Evolutionary conservation across 92 coral and sea anemone genomes (phyloP).

Genomic region (Palythoa heliodiscus): DNA sequence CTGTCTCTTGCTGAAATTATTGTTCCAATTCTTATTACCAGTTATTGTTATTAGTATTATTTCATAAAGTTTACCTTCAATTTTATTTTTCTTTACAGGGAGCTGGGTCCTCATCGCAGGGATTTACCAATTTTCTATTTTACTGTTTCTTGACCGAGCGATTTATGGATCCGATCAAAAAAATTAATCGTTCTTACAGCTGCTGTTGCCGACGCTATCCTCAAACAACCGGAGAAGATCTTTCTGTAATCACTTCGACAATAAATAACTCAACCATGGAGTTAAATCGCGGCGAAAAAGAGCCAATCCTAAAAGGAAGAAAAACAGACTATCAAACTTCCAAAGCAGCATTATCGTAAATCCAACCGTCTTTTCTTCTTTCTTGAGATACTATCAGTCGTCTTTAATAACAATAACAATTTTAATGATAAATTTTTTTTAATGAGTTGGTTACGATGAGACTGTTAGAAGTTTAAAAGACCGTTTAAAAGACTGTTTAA

Average conservation of each 20-base stretch:
- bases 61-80: neutral
- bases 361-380: too few relatives aligned
- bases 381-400: too few relatives aligned
- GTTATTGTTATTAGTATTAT: neutral
- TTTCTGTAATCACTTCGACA: neutral
- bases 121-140: constrained; percentile 36
- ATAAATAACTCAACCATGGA: constrained; percentile 7
- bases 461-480: too few relatives aligned
- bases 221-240: constrained; percentile 26
- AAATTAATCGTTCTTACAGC: neutral
- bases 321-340: constrained; percentile 16
- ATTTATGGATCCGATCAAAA: constrained; percentile 5
- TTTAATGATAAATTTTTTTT: too few relatives aligned
- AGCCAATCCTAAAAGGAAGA: constrained; percentile 11
- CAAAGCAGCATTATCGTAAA: neutral
- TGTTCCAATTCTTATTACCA: too few relatives aligned
- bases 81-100: constrained; percentile 1
- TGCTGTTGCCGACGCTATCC: neutral
- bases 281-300: constrained; percentile 4
- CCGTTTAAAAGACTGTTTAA: too few relatives aligned
- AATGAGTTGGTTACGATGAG: too few relatives aligned
- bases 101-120: constrained; percentile 10
- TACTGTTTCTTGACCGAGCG: constrained; percentile 31
- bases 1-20: too few relatives aligned
- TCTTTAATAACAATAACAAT: too few relatives aligned